Base-by-base conservation (phyloP, 2,113 vertebrate species). In the Chelonoidis abingdonii region DNA sequence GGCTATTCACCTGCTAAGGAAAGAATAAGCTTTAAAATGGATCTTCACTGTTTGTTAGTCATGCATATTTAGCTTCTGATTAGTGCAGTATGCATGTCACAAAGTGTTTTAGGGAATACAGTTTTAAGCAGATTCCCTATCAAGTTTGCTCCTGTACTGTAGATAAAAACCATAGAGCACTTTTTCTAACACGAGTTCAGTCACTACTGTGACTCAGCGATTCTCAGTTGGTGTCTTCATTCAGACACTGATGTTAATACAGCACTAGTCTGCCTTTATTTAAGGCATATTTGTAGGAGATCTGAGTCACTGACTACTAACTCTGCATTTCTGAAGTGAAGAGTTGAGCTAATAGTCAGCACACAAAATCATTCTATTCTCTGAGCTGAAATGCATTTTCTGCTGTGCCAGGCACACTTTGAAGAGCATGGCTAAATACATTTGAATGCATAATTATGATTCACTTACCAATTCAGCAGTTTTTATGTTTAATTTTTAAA, bases 261-360 rank as follows among this genome's bases (percentile, higher is more conserved):
- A 93, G 93, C 96, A 94, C 92, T 75, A 84, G 89, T 87, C 93
- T 95, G 93, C 92, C 92, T 89, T 83, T 87, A 44, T 92, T 92
- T 8, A n/a, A 47, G 86, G 79, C 50, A 8, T 95, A 97, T 97
- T 96, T 93, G 95, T 96, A 93, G 96, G 65, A 93, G 88, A 84
- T 83, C 83, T 96, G 96, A 97, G 88, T 97, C 97, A 97, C 47
- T 7, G 83, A 1, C 90, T 94, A 86, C 87, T 72, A 93, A 84
- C 81, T 84, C 54, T 1, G 29, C 90, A 90, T 92, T 2, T 89
- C n/a, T 49, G 35, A n/a, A 85, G 88, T 12, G 10, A 91, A 94
- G 21, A 62, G 1, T 27, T 88, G 0, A 19, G 6, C 56, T 2
- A 3, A 47, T 10, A n/a, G 72, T n/a, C 5, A 1, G 19, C 24